These are phyloP conservation scores for Acestrorhynchus altus DNA, from an alignment of 2,797 vertebrate species.

Conservation along the genomic window DNA sequence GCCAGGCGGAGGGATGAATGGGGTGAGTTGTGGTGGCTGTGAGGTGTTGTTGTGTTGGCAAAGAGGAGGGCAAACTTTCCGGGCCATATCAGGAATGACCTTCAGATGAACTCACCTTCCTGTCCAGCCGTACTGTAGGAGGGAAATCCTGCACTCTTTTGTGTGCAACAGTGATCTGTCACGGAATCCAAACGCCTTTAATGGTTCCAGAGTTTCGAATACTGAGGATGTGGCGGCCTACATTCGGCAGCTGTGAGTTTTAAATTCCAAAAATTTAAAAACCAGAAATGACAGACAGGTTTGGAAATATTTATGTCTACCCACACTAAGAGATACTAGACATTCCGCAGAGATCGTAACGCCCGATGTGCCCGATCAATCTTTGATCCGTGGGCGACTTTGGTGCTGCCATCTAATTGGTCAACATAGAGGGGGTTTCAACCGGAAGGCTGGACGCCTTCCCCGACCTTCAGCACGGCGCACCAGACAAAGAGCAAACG, in stretches of 20 bases:
- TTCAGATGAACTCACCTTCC: not conserved
- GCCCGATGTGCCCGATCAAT: conserved; percentile 15
- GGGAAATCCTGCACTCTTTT: not conserved
- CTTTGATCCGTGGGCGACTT: conserved; percentile 52
- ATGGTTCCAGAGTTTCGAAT: conserved; percentile 25
- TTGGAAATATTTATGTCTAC: conserved; percentile 33
- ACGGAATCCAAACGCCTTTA: conserved; percentile 29
- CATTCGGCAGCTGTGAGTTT: conserved; percentile 6
- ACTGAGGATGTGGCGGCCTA: conserved; percentile 22
- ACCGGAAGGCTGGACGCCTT: conserved; percentile 41
- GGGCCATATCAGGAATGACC: conserved; percentile 10
- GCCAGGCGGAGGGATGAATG: not conserved
- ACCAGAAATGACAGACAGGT: conserved; percentile 25
- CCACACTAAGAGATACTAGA: not conserved
- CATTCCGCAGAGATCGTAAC: not conserved
- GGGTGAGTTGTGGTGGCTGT: not conserved
- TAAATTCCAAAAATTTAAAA: no score
- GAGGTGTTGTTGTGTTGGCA: not conserved
- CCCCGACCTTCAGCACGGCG: conserved; percentile 48
- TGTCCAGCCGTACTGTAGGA: not conserved
- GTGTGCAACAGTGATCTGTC: conserved; percentile 19
- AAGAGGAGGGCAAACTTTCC: conserved; percentile 18
- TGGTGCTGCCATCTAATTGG: conserved; percentile 35
- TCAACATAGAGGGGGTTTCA: conserved; percentile 34
- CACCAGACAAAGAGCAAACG: conserved; percentile 55